Conservation (phyloP, 2,797 vertebrate species). For the Enteromius fasciolatus region DNA sequence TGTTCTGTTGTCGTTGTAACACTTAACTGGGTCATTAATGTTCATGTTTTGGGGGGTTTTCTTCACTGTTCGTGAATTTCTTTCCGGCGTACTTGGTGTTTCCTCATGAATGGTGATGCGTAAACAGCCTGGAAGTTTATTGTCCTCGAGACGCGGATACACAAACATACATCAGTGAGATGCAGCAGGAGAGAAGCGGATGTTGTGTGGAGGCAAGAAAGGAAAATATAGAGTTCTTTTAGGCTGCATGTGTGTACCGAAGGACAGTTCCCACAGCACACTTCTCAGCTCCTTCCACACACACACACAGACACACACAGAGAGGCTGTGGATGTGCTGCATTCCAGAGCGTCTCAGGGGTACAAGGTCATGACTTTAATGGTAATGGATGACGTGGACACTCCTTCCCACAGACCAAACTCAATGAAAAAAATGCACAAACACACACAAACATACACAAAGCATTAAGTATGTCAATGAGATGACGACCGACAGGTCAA, state of each 20-base stretch:
- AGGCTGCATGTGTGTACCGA: conserved; percentile 14
- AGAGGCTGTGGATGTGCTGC: conserved; percentile 18
- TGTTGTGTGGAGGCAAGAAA: conserved; percentile 37
- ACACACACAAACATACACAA: conserved; percentile 24
- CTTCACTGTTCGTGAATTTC: background rate
- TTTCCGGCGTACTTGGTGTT: background rate
- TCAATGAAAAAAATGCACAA: background rate
- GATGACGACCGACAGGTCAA: conserved; percentile 47
- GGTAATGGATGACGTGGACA: conserved; percentile 49
- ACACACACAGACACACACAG: background rate
- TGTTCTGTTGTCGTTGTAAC: background rate
- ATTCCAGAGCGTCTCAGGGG: conserved; percentile 42
- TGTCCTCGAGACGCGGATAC: conserved; percentile 10
- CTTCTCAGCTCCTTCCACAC: conserved; percentile 48
- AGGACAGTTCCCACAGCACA: conserved; percentile 52
- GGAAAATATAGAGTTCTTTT: conserved; percentile 42
- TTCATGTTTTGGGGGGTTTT: background rate
- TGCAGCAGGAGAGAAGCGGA: conserved; percentile 27
- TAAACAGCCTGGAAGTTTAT: conserved; percentile 16
- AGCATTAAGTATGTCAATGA: conserved; percentile 47
- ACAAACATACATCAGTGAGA: conserved; percentile 5
- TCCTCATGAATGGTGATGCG: background rate
- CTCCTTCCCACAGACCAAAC: conserved; percentile 38
- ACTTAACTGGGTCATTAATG: background rate
- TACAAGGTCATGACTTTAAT: conserved; percentile 50